Percentiles rank a stretch among this genome's conserved stretches.
phyloP scores from a whole-genome alignment of 2,113 vertebrate species.

The Equus quagga region DNA sequence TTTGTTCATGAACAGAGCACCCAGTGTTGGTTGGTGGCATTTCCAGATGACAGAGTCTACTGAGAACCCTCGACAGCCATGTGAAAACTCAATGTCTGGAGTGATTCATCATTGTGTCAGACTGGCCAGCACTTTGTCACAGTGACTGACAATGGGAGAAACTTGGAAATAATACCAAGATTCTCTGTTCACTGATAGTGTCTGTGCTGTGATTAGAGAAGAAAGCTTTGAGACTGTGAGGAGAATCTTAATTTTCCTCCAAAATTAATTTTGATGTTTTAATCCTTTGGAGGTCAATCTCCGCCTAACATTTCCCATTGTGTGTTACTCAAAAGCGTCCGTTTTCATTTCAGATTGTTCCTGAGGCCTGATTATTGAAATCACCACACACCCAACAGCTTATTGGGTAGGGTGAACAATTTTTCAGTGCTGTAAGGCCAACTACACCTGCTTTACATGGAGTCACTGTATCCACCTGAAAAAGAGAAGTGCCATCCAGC shows the following conservation, averaged over 20 bases:
- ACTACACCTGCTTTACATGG: not conserved
- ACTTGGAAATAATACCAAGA: conserved; percentile 92
- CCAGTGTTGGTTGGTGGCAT: conserved; percentile 84
- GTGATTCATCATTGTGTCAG: conserved; percentile 99
- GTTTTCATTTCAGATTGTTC: conserved; percentile 55
- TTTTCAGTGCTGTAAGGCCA: conserved; percentile 39
- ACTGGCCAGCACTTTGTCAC: conserved; percentile 95
- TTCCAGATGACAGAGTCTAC: conserved; percentile 92
- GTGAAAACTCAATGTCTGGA: conserved; percentile 94
- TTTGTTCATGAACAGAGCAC: conserved; percentile 73
- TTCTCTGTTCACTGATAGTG: conserved; percentile 91
- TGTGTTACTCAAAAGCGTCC: conserved; percentile 59
- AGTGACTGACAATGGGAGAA: conserved; percentile 94
- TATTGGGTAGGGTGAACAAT: not conserved
- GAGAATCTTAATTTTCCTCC: conserved; percentile 82
- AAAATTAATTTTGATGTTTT: conserved; percentile 74
- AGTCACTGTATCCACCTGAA: not conserved
- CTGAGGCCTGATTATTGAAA: not conserved
- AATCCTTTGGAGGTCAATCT: conserved; percentile 74
- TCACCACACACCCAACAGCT: not conserved
- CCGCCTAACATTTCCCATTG: conserved; percentile 68
- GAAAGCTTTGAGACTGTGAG: conserved; percentile 80
- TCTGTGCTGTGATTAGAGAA: conserved; percentile 91
- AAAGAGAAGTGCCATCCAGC: not conserved
- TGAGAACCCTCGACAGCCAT: conserved; percentile 92